Base-by-base conservation (phyloP, 2,113 vertebrate species). In the Microcebus murinus region DNA sequence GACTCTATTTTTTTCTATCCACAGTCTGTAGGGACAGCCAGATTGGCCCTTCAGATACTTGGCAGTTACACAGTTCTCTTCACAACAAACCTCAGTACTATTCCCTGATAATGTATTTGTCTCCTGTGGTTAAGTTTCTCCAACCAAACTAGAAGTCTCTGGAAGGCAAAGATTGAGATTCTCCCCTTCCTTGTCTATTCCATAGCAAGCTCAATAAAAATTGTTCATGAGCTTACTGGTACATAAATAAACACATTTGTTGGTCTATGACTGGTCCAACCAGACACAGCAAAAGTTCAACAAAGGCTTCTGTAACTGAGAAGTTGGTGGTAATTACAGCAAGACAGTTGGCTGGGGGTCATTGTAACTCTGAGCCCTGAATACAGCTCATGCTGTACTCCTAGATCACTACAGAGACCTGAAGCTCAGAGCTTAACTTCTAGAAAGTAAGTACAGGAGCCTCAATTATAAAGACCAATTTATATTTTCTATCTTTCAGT, bases 401-500 rank as follows among this genome's bases (percentile, higher is more conserved):
- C 6, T 45, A 39, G 63, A 20, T 80, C 45, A 73, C n/a, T 50
- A 57, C 9, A 82, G 50, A 95, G 39, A 89, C 13, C 70, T 61
- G 76, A 83, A 95, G 31, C 48, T 91, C 89, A 92, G 50, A 93
- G 59, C 25, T 77, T 48, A 87, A 34, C 34, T 90, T 92, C 39
- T 71, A 84, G 71, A 70, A 91, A 94, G 23, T 85, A n/a, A 93
- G 29, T 73, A 27, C 27, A 70, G 57, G 45, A 21, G 31, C 42
- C 45, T 86, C 82, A n/a, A 34, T 77, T 87, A 71, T 77, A 80
- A 87, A 94, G 31, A 85, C 39, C 20, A 45, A 83, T 92, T 87
- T 90, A 52, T 96, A 90, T 95, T 95, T 96, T 94, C 65, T 85
- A 17, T 94, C 65, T 97, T 71, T 96, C 92, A 88, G 48, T 87